phyloP scores from a whole-genome alignment of 2,888 invertebrate species.

The Seira musarum region DNA sequence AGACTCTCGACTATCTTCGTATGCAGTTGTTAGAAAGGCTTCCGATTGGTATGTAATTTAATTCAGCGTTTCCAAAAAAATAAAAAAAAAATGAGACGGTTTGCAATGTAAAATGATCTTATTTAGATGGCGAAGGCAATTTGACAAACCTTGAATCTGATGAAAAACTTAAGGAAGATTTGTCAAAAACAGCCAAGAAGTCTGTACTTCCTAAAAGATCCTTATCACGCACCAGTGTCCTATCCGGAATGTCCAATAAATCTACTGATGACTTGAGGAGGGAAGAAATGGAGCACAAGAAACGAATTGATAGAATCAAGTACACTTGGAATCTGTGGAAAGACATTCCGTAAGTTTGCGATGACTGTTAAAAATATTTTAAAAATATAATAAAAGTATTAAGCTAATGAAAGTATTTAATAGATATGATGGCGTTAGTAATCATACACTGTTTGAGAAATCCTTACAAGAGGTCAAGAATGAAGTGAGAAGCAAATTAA shows the following conservation, averaged over 20 bases:
- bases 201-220: neutral
- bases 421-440: constrained; percentile 57
- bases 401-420: neutral
- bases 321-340: constrained; percentile 64
- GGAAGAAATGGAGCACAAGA: constrained; percentile 35
- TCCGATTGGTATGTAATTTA: constrained; percentile 36
- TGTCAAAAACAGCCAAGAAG: constrained; percentile 36
- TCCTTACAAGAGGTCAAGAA: constrained; percentile 55
- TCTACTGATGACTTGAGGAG: constrained; percentile 8
- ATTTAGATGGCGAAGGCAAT: constrained; percentile 21
- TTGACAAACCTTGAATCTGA: constrained; percentile 12
- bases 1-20: constrained; percentile 48
- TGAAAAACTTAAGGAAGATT: constrained; percentile 36
- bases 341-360: constrained; percentile 55
- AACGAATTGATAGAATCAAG: constrained; percentile 46
- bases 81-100: no score
- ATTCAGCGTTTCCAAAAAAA: no score
- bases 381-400: no score
- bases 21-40: neutral
- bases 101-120: no score
- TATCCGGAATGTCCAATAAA: neutral
- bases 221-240: constrained; percentile 12
- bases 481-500: constrained; percentile 50
- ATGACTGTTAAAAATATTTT: no score
- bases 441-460: constrained; percentile 47